Evolutionary conservation across 2,113 vertebrate genomes (phyloP), one percentile per base, ranked within the genome.

Genomic region (Melanotaenia duboulayi): DNA sequence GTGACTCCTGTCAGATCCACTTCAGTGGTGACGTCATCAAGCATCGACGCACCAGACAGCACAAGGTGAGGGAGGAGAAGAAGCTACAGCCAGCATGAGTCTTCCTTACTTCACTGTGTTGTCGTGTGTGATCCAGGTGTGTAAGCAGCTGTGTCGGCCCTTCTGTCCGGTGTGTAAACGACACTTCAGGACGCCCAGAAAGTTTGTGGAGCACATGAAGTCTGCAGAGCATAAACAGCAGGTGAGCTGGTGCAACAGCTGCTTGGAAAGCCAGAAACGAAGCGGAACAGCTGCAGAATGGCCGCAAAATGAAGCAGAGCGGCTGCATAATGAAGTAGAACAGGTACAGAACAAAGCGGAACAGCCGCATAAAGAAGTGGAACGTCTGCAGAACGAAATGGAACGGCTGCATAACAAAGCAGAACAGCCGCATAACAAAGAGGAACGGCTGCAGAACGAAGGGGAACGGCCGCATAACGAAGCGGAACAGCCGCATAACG

Each of bases 151-250:
- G 0, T 93, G 97, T 6, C 94, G 96, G 35, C 97, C 97, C 24
- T 98, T 97, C 93, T 99, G 97, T 88, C 96, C 95, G 0, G 89
- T 95, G 32, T 99, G 97, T 74, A 93, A 90, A 76, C 94, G 96
- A 25, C 95, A 96, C 87, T 97, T 99, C 92, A 96, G 95, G 90
- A 98, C 97, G 0, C 97, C 97, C 6, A 94, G 97, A 74, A 99
- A 98, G 88, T 99, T 99, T 23, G 97, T 99, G 90, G 97, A 99
- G 65, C 97, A 99, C 51, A 96, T 99, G 93, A 99, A 99, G 91
- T 99, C 97, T 37, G 92, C 94, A 6, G 95, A 95, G 13, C 97
- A 99, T 82, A 99, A 99, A 65, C 93, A 94, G 87, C 95, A 95
- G 91, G 96, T 96, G 35, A n/a, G 50, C 0, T 9, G 8, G 9